Conservation (phyloP, 2,888 invertebrate species). For the Melangyna quadrimaculata region DNA sequence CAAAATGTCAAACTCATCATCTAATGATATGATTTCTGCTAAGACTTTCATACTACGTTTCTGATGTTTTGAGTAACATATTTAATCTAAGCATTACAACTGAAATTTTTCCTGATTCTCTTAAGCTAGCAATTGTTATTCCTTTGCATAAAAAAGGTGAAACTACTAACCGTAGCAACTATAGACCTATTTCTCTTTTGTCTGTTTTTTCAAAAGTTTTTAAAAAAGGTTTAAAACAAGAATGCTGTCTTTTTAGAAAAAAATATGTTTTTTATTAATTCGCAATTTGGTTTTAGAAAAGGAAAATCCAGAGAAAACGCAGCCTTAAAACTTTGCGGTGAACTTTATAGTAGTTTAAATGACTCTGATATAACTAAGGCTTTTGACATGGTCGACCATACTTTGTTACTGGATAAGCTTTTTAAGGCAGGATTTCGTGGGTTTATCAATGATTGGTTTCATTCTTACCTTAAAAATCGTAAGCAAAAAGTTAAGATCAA, state of each 20-base stretch:
- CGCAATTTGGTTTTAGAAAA: conserved; percentile 28
- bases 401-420: conserved; percentile 17
- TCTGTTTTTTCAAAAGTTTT: conserved; percentile 35
- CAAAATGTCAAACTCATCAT: conserved; percentile 5
- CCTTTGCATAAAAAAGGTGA: conserved; percentile 33
- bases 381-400: conserved; percentile 23
- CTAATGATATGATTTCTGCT: background rate
- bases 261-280: conserved; percentile 23
- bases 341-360: conserved; percentile 22
- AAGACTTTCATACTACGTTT: background rate
- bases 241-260: conserved; percentile 24
- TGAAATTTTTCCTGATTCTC: background rate
- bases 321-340: conserved; percentile 18
- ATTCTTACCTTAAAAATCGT: conserved; percentile 12
- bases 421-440: conserved; percentile 21
- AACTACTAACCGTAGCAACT: background rate
- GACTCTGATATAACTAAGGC: conserved; percentile 26
- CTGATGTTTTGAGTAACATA: conserved; percentile 2
- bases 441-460: conserved; percentile 18
- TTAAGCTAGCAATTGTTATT: conserved; percentile 25
- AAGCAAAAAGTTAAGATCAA: conserved; percentile 14
- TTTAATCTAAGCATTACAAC: conserved; percentile 1
- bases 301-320: conserved; percentile 19
- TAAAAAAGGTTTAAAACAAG: conserved; percentile 18
- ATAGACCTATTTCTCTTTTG: conserved; percentile 17